Evolutionary conservation across 2,888 invertebrate species (phyloP).

Genomic region (Heteropelma amictum): DNA sequence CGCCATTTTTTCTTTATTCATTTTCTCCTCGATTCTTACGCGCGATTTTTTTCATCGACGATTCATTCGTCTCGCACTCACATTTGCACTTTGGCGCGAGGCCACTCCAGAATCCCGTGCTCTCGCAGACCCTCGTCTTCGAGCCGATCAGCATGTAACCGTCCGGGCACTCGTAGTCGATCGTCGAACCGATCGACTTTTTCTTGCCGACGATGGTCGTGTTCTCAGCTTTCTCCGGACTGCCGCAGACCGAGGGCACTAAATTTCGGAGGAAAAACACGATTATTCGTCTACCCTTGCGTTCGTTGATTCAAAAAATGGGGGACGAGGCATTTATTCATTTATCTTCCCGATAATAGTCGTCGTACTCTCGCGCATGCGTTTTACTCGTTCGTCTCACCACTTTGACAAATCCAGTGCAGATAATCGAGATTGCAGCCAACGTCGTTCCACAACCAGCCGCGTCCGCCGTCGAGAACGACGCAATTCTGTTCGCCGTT

Average conservation of each 20-base stretch:
- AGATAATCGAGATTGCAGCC: conserved; percentile 95
- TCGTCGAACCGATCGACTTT: conserved; percentile 84
- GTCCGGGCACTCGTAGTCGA: conserved; percentile 88
- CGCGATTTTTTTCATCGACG: no score
- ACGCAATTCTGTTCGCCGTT: conserved; percentile 97
- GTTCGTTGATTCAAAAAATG: neutral
- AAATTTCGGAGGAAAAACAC: conserved; percentile 75
- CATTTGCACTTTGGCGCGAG: conserved; percentile 91
- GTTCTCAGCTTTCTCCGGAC: conserved; percentile 90
- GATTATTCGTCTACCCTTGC: neutral
- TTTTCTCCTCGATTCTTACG: no score
- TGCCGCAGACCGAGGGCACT: conserved; percentile 92
- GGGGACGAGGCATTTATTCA: neutral
- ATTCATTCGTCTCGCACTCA: no score
- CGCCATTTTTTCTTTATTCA: no score
- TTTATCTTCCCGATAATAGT: neutral
- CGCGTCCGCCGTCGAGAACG: conserved; percentile 93
- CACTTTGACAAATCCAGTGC: conserved; percentile 95
- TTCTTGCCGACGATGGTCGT: conserved; percentile 88
- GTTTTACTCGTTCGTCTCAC: conserved; percentile 80
- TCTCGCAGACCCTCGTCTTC: conserved; percentile 83
- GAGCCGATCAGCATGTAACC: conserved; percentile 90
- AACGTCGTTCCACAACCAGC: conserved; percentile 97
- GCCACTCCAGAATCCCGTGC: conserved; percentile 91
- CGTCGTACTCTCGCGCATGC: neutral